Conservation (phyloP, 2,113 vertebrate species). For the Tauraco erythrolophus region DNA sequence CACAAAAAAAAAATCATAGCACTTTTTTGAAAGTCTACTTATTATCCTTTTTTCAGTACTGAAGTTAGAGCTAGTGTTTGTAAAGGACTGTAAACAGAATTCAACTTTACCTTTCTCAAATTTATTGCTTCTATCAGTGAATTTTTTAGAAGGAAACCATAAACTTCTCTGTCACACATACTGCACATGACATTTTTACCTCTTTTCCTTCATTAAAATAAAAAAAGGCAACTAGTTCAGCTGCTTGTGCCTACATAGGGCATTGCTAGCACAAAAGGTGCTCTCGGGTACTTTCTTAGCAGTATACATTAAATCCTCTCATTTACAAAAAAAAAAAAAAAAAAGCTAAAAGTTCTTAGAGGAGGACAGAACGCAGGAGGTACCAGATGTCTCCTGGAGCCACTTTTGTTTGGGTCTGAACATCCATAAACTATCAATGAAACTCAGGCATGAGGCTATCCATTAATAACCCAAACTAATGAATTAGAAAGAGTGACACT, state of each 20-base stretch:
- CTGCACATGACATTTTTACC: not conserved
- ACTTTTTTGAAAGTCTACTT: not conserved
- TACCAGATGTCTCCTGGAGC: not conserved
- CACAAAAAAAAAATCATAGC: not conserved
- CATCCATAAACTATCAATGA: not conserved
- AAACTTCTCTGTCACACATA: not conserved
- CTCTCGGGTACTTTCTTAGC: not conserved
- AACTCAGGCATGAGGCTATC: rapidly evolving
- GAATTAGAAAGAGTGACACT: not conserved
- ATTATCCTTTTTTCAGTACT: not conserved
- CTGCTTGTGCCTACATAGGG: not conserved
- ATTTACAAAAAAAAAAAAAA: not conserved
- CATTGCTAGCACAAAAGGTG: not conserved
- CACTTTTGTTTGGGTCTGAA: not conserved
- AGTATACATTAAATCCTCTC: too few relatives aligned
- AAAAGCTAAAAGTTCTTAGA: not conserved
- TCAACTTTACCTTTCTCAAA: not conserved
- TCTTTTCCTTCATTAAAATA: not conserved
- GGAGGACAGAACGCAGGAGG: not conserved
- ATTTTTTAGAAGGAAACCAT: not conserved
- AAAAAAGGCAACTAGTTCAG: not conserved
- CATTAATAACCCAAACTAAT: not conserved
- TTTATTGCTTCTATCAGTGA: not conserved
- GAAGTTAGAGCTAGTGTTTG: not conserved
- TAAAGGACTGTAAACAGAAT: not conserved